Conservation (phyloP, 2,113 vertebrate species). For the Gasterosteus nipponicus region DNA sequence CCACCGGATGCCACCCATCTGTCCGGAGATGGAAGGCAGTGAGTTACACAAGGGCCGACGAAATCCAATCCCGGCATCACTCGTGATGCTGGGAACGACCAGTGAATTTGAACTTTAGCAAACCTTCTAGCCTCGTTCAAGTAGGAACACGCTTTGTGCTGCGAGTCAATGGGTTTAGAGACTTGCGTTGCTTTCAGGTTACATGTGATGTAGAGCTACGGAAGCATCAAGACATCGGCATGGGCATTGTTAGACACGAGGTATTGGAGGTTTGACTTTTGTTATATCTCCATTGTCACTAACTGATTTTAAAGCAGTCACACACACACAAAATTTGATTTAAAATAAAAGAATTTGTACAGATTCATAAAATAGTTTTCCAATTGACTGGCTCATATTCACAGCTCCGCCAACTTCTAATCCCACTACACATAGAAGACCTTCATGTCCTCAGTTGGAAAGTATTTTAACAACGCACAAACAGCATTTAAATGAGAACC, state of each 20-base stretch:
- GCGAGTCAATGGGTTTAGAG: conserved; percentile 39
- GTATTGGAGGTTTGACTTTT: no score
- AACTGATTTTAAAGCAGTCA: not conserved
- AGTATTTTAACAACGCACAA: not conserved
- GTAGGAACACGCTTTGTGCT: conserved; percentile 77
- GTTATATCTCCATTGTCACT: no score
- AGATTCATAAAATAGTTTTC: not conserved
- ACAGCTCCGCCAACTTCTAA: not conserved
- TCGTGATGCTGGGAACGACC: not conserved
- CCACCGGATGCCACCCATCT: conserved; percentile 79
- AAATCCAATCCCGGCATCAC: not conserved
- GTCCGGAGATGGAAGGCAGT: not conserved
- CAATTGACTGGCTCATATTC: not conserved
- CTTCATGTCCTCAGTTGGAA: not conserved
- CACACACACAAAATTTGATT: not conserved
- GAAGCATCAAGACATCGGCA: not conserved
- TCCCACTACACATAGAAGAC: not conserved
- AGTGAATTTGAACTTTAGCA: not conserved
- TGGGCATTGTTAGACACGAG: not conserved
- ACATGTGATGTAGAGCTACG: conserved; percentile 74
- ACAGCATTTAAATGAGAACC: not conserved
- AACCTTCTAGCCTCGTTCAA: conserved; percentile 63
- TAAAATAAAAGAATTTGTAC: not conserved
- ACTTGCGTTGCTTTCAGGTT: conserved; percentile 54
- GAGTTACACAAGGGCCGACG: not conserved